A percentile compares a stretch with the other conserved stretches of the same genome.
These are phyloP conservation scores for Zootermopsis nevadensis DNA, from an alignment of 2,888 invertebrate species.

Conservation along the genomic window DNA sequence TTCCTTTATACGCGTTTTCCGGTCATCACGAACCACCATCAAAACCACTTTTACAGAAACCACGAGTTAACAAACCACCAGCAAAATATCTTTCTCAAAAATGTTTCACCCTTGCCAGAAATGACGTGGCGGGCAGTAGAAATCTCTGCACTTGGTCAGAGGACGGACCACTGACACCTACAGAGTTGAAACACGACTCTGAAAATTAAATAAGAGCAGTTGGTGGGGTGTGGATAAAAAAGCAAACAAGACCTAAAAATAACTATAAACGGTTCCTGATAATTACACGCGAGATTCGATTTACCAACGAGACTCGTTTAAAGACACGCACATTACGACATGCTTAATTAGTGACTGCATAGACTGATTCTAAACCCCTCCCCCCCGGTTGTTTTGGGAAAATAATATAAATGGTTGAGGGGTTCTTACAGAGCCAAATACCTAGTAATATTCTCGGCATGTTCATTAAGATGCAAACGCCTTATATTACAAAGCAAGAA, in stretches of 20 bases:
- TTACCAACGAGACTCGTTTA: constrained; percentile 10
- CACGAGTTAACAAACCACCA: no score
- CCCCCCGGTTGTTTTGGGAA: no score
- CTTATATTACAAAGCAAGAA: no score
- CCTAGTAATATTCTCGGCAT: no score
- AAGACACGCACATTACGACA: neutral
- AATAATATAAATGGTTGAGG: no score
- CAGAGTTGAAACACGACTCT: neutral
- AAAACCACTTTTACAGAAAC: no score
- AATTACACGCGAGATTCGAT: constrained; percentile 21
- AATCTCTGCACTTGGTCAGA: neutral
- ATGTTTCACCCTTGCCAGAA: neutral
- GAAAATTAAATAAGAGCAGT: constrained; percentile 2
- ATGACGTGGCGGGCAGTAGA: neutral
- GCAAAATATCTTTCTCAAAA: neutral
- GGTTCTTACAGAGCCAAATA: no score
- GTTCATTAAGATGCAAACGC: no score
- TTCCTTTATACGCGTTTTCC: no score
- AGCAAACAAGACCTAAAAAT: neutral
- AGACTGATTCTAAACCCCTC: no score
- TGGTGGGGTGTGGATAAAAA: neutral
- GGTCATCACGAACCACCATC: no score
- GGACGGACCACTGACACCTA: neutral
- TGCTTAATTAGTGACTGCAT: constrained; percentile 20
- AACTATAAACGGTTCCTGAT: constrained; percentile 4